These are phyloP conservation scores for Glareola pratincola DNA, from an alignment of 2,113 vertebrate genomes.

Conservation along the genomic window DNA sequence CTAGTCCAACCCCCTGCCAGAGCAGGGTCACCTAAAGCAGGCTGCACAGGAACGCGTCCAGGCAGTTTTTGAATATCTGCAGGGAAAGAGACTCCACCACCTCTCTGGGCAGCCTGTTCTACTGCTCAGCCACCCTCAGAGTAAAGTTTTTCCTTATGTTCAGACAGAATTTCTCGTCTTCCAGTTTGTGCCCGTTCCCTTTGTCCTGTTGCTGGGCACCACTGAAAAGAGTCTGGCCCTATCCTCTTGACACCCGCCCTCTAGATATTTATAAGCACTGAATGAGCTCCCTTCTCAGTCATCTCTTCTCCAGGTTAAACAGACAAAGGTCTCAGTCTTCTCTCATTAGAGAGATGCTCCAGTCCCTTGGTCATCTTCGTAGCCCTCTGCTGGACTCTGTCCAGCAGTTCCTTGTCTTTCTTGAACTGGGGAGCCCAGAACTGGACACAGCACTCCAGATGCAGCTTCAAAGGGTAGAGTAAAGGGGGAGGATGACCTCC, in stretches of 20 bases:
- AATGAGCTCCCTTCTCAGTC: background rate
- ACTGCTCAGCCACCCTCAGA: background rate
- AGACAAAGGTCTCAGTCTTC: background rate
- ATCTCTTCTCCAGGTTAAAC: background rate
- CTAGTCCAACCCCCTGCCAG: background rate
- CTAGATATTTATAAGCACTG: background rate
- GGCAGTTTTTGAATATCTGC: background rate
- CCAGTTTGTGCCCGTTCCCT: background rate
- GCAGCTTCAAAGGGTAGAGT: background rate
- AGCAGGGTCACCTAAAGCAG: background rate
- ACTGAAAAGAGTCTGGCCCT: background rate
- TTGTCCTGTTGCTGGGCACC: background rate
- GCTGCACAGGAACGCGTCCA: background rate
- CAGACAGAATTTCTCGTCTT: background rate
- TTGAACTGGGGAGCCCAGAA: background rate
- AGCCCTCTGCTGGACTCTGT: background rate
- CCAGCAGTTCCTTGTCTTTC: background rate
- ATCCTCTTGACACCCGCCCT: background rate
- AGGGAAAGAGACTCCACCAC: background rate
- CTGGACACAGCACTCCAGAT: background rate
- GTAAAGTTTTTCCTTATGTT: background rate
- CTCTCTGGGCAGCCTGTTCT: background rate
- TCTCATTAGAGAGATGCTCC: background rate
- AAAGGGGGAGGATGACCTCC: background rate
- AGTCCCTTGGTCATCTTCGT: background rate